Evolutionary conservation across 2,888 invertebrate species (phyloP).

Genomic region (Drosophila trichaetosa): DNA sequence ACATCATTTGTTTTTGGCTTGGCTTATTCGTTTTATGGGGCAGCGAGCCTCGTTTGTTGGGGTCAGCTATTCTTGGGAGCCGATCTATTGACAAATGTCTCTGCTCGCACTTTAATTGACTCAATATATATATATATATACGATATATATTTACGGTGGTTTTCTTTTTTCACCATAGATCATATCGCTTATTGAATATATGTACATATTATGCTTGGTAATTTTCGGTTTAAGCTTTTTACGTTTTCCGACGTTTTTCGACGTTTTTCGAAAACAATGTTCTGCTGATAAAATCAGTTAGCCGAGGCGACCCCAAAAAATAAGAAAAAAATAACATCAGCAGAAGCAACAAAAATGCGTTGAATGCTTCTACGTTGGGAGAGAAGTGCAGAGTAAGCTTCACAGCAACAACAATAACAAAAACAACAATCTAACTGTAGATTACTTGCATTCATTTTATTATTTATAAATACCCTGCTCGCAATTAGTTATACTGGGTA

Average conservation of each 20-base stretch:
- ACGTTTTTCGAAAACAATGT: constrained; percentile 28
- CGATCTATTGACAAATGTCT: constrained; percentile 73
- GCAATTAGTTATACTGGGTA: neutral
- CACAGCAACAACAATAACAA: constrained; percentile 3
- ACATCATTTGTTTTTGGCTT: constrained; percentile 63
- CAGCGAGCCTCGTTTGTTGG: constrained; percentile 24
- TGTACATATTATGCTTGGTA: constrained; percentile 35
- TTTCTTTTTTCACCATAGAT: constrained; percentile 50
- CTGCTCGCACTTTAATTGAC: constrained; percentile 73
- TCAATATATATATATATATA: neutral
- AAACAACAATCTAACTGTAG: constrained; percentile 31
- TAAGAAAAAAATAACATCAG: constrained; percentile 1
- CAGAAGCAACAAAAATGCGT: constrained; percentile 27
- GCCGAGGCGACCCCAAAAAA: constrained; percentile 29
- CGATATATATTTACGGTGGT: constrained; percentile 1
- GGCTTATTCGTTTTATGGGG: constrained; percentile 12
- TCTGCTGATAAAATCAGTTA: constrained; percentile 53
- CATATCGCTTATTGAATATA: constrained; percentile 58
- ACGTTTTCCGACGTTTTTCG: constrained; percentile 3
- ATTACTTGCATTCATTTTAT: constrained; percentile 29
- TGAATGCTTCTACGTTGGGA: constrained; percentile 19
- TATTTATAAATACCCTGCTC: constrained; percentile 11
- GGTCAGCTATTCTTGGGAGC: constrained; percentile 49
- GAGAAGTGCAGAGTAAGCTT: constrained; percentile 12
- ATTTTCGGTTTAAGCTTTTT: constrained; percentile 37